Conservation (phyloP, 2,888 invertebrate species). For the Plusia festucae region DNA sequence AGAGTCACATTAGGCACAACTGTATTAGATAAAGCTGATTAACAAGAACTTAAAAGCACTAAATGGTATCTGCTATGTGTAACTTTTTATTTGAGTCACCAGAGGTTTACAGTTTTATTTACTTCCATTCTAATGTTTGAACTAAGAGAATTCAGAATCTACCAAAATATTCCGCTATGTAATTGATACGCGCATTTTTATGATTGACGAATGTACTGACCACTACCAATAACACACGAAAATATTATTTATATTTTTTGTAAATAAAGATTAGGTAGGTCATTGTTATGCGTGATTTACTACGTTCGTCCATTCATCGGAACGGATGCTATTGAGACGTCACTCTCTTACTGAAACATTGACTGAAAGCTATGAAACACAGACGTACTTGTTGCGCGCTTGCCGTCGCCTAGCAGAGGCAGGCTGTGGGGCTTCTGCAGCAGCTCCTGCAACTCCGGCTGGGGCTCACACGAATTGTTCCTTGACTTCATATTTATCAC, state of each 20-base stretch:
- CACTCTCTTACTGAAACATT: constrained; percentile 64
- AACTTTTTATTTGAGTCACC: constrained; percentile 59
- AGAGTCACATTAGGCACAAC: constrained; percentile 17
- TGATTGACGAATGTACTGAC: constrained; percentile 49
- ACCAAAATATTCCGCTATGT: constrained; percentile 26
- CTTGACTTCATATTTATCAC: constrained; percentile 78
- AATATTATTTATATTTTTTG: constrained; percentile 61
- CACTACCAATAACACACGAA: constrained; percentile 50
- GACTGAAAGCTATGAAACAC: constrained; percentile 64
- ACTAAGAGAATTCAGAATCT: constrained; percentile 27
- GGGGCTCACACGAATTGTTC: constrained; percentile 66
- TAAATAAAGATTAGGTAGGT: constrained; percentile 59
- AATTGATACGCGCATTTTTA: constrained; percentile 22
- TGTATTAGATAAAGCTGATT: constrained; percentile 25
- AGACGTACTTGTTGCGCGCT: constrained; percentile 80
- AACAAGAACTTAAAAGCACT: constrained; percentile 36
- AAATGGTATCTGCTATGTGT: constrained; percentile 39
- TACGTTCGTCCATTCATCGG: constrained; percentile 73
- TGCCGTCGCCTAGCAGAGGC: constrained; percentile 69
- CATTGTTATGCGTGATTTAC: constrained; percentile 71
- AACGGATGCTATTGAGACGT: constrained; percentile 79
- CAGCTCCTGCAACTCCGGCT: constrained; percentile 83
- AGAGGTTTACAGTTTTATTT: constrained; percentile 54
- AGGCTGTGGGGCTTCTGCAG: constrained; percentile 77
- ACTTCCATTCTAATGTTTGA: constrained; percentile 40